Percentiles rank a stretch among this genome's conserved stretches.
Evolutionary conservation across 2,113 vertebrate species (phyloP).

Genomic region (Puntigrus tetrazona): DNA sequence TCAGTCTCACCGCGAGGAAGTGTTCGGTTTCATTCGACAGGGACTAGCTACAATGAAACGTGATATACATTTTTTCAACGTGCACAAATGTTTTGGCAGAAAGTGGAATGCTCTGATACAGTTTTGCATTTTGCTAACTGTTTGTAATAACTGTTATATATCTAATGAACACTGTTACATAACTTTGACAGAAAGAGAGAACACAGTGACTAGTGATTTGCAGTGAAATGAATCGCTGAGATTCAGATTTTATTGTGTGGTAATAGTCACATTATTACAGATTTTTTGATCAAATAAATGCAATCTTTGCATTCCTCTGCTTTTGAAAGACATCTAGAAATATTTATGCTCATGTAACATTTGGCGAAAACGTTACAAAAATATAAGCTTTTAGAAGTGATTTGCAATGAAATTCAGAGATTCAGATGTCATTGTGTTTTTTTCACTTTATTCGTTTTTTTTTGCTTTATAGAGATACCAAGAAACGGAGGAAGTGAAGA

Average conservation of each 20-base stretch:
- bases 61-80: constrained; percentile 37
- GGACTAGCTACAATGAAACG: constrained; percentile 38
- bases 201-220: neutral
- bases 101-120: constrained; percentile 10
- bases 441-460: too few relatives aligned
- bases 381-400: too few relatives aligned
- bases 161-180: neutral
- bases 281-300: neutral
- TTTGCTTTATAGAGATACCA: constrained; percentile 63
- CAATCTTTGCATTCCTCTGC: too few relatives aligned
- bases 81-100: constrained; percentile 44
- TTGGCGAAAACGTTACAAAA: neutral
- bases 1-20: constrained; percentile 49
- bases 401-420: too few relatives aligned
- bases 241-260: neutral
- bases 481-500: constrained; percentile 83
- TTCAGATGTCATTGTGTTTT: too few relatives aligned
- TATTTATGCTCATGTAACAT: neutral
- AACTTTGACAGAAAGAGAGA: neutral
- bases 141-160: neutral
- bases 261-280: neutral
- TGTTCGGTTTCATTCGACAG: constrained; percentile 43
- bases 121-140: constrained; percentile 4
- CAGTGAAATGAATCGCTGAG: neutral
- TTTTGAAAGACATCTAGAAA: neutral